These are phyloP conservation scores for Myotis vivesi DNA, from an alignment of 2,797 vertebrate species.

Conservation along the genomic window DNA sequence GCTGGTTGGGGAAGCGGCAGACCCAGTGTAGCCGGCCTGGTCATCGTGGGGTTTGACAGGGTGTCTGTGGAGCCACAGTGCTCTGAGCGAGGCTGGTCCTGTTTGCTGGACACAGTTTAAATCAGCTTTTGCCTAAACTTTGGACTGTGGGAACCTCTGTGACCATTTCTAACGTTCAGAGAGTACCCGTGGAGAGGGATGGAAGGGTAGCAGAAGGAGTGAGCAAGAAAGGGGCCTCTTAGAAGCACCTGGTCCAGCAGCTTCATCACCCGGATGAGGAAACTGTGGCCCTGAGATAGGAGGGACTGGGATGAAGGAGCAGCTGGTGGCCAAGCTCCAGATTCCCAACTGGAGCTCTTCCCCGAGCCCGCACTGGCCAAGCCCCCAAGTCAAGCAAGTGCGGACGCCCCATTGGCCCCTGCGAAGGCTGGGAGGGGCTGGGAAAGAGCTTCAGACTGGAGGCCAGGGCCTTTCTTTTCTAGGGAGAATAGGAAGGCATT, in stretches of 20 bases:
- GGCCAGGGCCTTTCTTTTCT: background rate
- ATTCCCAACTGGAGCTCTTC: background rate
- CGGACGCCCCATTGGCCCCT: background rate
- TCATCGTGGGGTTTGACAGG: background rate
- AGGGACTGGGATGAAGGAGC: background rate
- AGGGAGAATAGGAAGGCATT: background rate
- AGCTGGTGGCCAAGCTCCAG: background rate
- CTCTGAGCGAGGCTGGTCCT: slow-evolving; percentile 19
- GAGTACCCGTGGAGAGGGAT: background rate
- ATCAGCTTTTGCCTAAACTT: background rate
- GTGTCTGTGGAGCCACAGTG: background rate
- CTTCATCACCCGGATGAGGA: background rate
- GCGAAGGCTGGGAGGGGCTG: background rate
- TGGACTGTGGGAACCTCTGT: background rate
- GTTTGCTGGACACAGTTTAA: background rate
- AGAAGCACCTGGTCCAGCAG: background rate
- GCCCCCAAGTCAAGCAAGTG: fast-evolving
- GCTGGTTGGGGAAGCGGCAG: slow-evolving; percentile 78
- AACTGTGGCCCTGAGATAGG: background rate
- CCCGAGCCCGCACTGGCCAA: background rate
- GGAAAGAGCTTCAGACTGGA: background rate
- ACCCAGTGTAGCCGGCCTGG: slow-evolving; percentile 65
- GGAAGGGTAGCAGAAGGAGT: background rate
- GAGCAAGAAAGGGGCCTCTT: background rate
- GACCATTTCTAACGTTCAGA: background rate